These are phyloP conservation scores for Coreoperca whiteheadi DNA, from an alignment of 2,113 vertebrate species.

Conservation along the genomic window DNA sequence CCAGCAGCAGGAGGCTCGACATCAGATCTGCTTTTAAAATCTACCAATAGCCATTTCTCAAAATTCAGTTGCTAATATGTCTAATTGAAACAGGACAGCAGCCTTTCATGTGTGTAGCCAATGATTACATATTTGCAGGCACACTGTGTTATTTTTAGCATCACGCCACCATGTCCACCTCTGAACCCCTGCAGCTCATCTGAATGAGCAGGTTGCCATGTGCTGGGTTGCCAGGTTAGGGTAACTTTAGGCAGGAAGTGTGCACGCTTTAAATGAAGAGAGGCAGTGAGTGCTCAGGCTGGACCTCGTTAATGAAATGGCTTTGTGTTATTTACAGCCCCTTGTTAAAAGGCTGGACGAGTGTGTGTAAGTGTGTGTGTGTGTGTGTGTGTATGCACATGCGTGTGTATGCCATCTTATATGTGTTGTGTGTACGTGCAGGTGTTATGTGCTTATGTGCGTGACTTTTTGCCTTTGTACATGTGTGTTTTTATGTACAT, in stretches of 20 bases:
- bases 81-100: constrained; percentile 11
- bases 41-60: not conserved
- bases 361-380: constrained; percentile 49
- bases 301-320: constrained; percentile 78
- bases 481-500: constrained; percentile 68
- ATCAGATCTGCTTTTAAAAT: not conserved
- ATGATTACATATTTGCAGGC: constrained; percentile 8
- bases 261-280: constrained; percentile 63
- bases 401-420: constrained; percentile 2
- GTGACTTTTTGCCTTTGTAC: constrained; percentile 21
- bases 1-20: not conserved
- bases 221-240: constrained; percentile 67
- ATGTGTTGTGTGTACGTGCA: constrained; percentile 11
- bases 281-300: constrained; percentile 65
- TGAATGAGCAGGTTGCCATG: constrained; percentile 70
- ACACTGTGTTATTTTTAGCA: constrained; percentile 45
- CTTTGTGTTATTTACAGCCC: constrained; percentile 80
- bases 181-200: constrained; percentile 53
- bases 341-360: constrained; percentile 76
- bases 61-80: not conserved
- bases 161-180: constrained; percentile 25
- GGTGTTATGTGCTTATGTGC: constrained; percentile 20
- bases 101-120: not conserved
- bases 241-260: constrained; percentile 75
- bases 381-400: constrained; percentile 7